Evolutionary conservation across 2,888 invertebrate genomes (phyloP).

Genomic region (Thymelicus lineola): DNA sequence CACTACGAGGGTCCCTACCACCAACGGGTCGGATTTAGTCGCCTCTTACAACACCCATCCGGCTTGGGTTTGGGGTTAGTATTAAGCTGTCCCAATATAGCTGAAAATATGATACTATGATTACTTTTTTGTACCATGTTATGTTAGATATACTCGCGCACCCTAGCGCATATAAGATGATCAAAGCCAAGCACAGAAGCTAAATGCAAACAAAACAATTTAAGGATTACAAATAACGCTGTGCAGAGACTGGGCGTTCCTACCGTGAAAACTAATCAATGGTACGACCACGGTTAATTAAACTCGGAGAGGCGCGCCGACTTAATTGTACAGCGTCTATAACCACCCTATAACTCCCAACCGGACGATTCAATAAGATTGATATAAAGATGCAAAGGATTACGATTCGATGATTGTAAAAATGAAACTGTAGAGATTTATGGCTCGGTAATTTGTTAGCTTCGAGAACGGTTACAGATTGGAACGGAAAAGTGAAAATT

Average conservation of each 20-base stretch:
- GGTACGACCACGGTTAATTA: conserved; percentile 45
- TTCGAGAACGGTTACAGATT: not conserved
- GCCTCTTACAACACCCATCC: no score
- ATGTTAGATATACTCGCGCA: no score
- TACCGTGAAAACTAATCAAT: conserved; percentile 39
- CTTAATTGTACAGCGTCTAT: conserved; percentile 60
- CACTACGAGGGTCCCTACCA: no score
- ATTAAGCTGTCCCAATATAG: no score
- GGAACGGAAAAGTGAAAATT: not conserved
- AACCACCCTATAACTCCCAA: conserved; percentile 67
- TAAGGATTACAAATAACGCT: conserved; percentile 24
- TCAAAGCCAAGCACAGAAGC: conserved; percentile 13
- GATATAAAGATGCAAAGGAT: conserved; percentile 21
- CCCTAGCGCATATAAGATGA: no score
- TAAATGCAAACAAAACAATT: conserved; percentile 21
- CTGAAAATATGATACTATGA: no score
- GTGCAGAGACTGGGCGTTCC: conserved; percentile 17
- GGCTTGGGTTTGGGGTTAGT: no score
- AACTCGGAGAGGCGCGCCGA: conserved; percentile 54
- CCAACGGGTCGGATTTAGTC: no score
- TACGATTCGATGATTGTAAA: conserved; percentile 25
- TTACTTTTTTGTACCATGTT: no score
- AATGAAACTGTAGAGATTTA: conserved; percentile 15
- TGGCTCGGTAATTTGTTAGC: conserved; percentile 27
- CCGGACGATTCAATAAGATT: conserved; percentile 56